phyloP scores from a whole-genome alignment of 2,888 invertebrate species.

The Synanthedon formicaeformis region DNA sequence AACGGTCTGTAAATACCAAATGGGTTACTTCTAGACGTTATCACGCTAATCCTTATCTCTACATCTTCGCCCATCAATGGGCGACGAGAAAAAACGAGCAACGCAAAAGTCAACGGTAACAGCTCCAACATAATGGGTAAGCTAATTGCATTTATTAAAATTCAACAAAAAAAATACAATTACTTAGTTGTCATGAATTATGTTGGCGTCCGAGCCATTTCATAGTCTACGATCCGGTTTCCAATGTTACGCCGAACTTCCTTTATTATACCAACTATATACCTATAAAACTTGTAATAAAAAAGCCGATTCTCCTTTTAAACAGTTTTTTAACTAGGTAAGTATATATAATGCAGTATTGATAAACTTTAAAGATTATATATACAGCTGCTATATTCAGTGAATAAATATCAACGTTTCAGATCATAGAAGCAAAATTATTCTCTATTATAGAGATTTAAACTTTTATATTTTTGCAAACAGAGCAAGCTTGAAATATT shows the following conservation, averaged over 20 bases:
- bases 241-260: slow-evolving; percentile 3
- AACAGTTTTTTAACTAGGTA: too few species aligned
- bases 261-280: too few species aligned
- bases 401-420: too few species aligned
- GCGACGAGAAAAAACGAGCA: slow-evolving; percentile 18
- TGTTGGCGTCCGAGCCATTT: slow-evolving; percentile 17
- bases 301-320: too few species aligned
- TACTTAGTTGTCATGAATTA: slow-evolving; percentile 20
- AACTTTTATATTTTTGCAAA: too few species aligned
- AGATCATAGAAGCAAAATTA: too few species aligned
- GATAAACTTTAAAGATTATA: too few species aligned
- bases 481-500: too few species aligned
- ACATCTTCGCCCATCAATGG: slow-evolving; percentile 37
- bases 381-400: too few species aligned
- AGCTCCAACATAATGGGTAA: slow-evolving; percentile 18
- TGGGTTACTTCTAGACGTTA: background rate
- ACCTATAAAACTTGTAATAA: too few species aligned
- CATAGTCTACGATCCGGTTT: slow-evolving; percentile 29
- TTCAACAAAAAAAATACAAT: slow-evolving; percentile 23
- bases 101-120: slow-evolving; percentile 14
- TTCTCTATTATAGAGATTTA: too few species aligned
- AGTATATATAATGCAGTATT: too few species aligned
- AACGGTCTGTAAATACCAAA: background rate
- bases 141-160: slow-evolving; percentile 38
- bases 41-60: slow-evolving; percentile 28